A percentile compares a stretch with the other conserved stretches of the same genome.
Evolutionary conservation across 2,797 vertebrate genomes (phyloP).

Genomic region (Xenentodon cancila): DNA sequence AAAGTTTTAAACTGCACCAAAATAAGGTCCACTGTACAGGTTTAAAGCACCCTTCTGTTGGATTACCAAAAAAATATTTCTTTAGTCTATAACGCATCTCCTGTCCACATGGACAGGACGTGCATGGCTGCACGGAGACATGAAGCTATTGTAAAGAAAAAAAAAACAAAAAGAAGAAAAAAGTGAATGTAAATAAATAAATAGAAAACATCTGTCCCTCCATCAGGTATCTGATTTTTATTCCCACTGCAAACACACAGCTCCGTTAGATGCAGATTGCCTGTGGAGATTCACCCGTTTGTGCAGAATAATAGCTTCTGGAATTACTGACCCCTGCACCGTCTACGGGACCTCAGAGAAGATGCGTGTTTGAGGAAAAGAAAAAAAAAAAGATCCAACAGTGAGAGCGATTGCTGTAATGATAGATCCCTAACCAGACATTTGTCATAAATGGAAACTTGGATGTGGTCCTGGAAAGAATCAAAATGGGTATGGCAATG

Average conservation of each 20-base stretch:
- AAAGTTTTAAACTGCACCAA: no score
- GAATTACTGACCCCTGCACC: constrained; percentile 53
- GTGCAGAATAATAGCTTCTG: constrained; percentile 77
- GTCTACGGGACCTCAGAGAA: constrained; percentile 51
- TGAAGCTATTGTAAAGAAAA: constrained; percentile 36
- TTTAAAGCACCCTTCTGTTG: no score
- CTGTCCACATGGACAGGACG: constrained; percentile 55
- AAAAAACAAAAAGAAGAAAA: neutral
- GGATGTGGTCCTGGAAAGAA: constrained; percentile 61
- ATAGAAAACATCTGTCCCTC: constrained; percentile 35
- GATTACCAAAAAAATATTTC: no score
- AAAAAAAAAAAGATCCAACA: constrained; percentile 72
- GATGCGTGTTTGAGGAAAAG: constrained; percentile 56
- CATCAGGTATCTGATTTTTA: constrained; percentile 80
- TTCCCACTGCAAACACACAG: constrained; percentile 68
- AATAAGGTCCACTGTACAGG: no score
- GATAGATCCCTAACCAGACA: constrained; percentile 78
- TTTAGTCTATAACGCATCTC: constrained; percentile 59
- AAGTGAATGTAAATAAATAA: constrained; percentile 1
- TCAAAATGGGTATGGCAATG: constrained; percentile 41
- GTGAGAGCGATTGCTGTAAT: constrained; percentile 78
- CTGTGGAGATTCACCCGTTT: constrained; percentile 76
- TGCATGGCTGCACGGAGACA: constrained; percentile 55
- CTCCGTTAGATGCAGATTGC: constrained; percentile 80
- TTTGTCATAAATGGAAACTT: constrained; percentile 80